Percentiles rank a stretch among this genome's conserved stretches.
phyloP scores from a whole-genome alignment of 2,113 vertebrate genomes.

The Brachypodius melanocephalos region DNA sequence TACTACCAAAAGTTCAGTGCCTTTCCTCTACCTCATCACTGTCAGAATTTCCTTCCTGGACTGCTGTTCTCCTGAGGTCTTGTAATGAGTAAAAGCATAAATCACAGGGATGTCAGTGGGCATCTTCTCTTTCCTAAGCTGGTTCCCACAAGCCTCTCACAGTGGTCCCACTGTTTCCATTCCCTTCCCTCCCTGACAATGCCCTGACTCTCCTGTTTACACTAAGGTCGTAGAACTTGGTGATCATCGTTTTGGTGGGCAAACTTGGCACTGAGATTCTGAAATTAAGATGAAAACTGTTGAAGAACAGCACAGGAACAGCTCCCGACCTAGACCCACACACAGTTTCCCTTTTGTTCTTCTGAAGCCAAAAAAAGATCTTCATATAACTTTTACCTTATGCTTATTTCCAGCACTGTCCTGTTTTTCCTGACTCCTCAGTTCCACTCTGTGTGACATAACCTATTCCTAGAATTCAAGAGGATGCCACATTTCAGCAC shows the following conservation, averaged over 20 bases:
- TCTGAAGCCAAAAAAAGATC: background rate
- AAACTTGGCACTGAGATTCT: background rate
- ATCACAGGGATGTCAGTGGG: background rate
- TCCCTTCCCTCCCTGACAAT: background rate
- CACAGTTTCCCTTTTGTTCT: background rate
- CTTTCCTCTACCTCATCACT: background rate
- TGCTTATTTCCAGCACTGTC: background rate
- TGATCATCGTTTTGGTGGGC: background rate
- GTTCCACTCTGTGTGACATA: background rate
- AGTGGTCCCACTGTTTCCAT: background rate
- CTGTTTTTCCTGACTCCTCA: background rate
- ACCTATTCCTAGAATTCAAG: background rate
- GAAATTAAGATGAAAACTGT: background rate
- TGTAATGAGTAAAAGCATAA: background rate
- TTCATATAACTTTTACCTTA: background rate
- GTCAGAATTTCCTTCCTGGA: background rate
- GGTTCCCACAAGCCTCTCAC: background rate
- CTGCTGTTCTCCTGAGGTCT: background rate
- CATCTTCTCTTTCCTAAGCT: background rate
- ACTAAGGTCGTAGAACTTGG: rapidly evolving
- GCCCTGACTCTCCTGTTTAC: background rate
- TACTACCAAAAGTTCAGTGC: background rate
- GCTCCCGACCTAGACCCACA: background rate
- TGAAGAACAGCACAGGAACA: background rate
- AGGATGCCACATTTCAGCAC: background rate